Conservation (phyloP, 2,797 vertebrate genomes). For the Anguilla megastoma region DNA sequence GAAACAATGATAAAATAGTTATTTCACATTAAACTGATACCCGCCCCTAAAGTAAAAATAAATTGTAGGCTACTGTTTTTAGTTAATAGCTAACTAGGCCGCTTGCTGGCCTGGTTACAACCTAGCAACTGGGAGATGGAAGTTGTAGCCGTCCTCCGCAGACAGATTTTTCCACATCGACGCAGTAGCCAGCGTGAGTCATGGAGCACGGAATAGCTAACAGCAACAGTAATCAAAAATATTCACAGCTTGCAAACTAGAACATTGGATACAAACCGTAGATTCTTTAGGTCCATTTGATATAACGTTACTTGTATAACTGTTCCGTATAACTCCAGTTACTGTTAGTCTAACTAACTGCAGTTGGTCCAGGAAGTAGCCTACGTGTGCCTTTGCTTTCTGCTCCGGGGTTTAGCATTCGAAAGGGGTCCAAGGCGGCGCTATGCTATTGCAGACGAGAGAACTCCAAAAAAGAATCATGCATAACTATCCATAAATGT, state of each 20-base stretch:
- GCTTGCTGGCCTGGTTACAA: slow-evolving; percentile 53
- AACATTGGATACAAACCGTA: slow-evolving; percentile 48
- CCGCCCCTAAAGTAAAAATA: background rate
- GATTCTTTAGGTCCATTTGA: slow-evolving; percentile 49
- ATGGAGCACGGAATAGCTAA: slow-evolving; percentile 47
- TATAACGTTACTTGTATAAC: slow-evolving; percentile 54
- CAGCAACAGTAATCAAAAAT: slow-evolving; percentile 42
- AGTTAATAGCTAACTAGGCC: slow-evolving; percentile 38
- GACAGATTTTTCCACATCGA: slow-evolving; percentile 57
- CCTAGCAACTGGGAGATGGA: slow-evolving; percentile 47
- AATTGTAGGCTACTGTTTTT: background rate
- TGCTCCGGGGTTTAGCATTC: slow-evolving; percentile 39
- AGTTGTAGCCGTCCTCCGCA: slow-evolving; percentile 60
- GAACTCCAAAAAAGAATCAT: background rate
- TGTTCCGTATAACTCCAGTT: slow-evolving; percentile 42
- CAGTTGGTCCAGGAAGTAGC: slow-evolving; percentile 59
- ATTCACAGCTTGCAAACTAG: slow-evolving; percentile 34
- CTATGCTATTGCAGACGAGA: background rate
- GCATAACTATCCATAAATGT: background rate
- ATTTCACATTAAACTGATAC: background rate
- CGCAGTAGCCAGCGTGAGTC: slow-evolving; percentile 51
- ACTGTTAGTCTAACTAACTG: slow-evolving; percentile 7
- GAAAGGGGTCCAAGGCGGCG: background rate
- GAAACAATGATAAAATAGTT: background rate
- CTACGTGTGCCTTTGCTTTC: slow-evolving; percentile 52